These are phyloP conservation scores for Liposcelis brunnea DNA, from an alignment of 2,888 invertebrate species.

Conservation along the genomic window DNA sequence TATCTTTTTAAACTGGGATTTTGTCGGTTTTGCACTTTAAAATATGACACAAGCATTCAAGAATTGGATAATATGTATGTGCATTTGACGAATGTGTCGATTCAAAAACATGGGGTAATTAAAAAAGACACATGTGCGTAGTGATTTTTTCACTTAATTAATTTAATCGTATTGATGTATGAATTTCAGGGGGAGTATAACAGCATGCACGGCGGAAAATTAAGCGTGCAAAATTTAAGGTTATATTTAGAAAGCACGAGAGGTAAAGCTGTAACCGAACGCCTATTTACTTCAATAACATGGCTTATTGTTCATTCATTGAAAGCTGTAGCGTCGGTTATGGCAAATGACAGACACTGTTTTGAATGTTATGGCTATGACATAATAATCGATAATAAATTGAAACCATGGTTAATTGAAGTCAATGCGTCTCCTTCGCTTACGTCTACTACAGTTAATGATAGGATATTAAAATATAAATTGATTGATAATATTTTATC, in stretches of 20 bases:
- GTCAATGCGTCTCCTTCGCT: conserved; percentile 93
- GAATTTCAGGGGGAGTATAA: conserved; percentile 73
- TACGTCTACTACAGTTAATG: conserved; percentile 86
- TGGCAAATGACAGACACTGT: conserved; percentile 83
- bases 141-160: conserved; percentile 1
- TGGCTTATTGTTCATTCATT: conserved; percentile 86
- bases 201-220: conserved; percentile 82
- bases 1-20: conserved; percentile 87
- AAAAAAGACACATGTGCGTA: neutral
- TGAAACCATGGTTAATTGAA: conserved; percentile 89
- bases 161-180: neutral
- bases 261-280: conserved; percentile 71
- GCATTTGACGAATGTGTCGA: conserved; percentile 90
- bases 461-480: conserved; percentile 84
- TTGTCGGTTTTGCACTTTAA: conserved; percentile 90
- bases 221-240: conserved; percentile 79
- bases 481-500: conserved; percentile 84
- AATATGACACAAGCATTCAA: conserved; percentile 77
- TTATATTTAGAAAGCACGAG: conserved; percentile 80
- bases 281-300: conserved; percentile 71
- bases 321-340: conserved; percentile 80
- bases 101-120: conserved; percentile 87
- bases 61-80: conserved; percentile 86
- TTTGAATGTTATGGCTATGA: conserved; percentile 93
- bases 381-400: conserved; percentile 83